Percentiles rank a stretch among this genome's conserved stretches.
Conservation (phyloP, 2,888 invertebrate genomes). For the Actias luna region DNA sequence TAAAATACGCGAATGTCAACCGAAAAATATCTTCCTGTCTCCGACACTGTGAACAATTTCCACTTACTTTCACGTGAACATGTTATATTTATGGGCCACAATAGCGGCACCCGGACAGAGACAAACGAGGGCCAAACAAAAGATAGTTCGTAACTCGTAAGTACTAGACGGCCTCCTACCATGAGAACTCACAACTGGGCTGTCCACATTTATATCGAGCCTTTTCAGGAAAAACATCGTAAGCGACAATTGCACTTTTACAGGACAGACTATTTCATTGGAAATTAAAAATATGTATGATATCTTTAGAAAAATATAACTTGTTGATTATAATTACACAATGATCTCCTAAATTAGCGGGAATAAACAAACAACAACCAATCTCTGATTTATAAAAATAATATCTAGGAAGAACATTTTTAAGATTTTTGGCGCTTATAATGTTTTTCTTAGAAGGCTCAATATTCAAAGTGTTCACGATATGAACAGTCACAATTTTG, state of each 20-base stretch:
- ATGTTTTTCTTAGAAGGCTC: too few species aligned
- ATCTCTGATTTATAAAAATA: too few species aligned
- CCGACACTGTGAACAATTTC: conserved; percentile 42
- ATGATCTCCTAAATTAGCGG: too few species aligned
- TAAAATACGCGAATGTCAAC: conserved; percentile 31
- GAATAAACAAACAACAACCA: too few species aligned
- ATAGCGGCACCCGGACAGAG: conserved; percentile 54
- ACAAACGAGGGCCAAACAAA: conserved; percentile 60
- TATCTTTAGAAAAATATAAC: too few species aligned
- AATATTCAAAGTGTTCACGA: neutral
- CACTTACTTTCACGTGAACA: conserved; percentile 46
- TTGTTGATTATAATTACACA: too few species aligned
- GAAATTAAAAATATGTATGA: too few species aligned
- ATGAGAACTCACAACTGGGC: conserved; percentile 20
- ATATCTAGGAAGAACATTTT: too few species aligned
- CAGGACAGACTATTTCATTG: too few species aligned
- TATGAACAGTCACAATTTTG: neutral
- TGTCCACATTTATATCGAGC: neutral
- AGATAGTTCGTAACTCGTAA: conserved; percentile 53
- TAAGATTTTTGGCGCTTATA: too few species aligned
- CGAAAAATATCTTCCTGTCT: conserved; percentile 38
- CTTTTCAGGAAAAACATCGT: too few species aligned
- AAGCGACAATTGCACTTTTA: too few species aligned
- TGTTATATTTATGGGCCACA: conserved; percentile 57
- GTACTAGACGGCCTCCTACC: conserved; percentile 25